phyloP scores from a whole-genome alignment of 64 coral and sea anemone species.

The Cladopsammia gracilis region DNA sequence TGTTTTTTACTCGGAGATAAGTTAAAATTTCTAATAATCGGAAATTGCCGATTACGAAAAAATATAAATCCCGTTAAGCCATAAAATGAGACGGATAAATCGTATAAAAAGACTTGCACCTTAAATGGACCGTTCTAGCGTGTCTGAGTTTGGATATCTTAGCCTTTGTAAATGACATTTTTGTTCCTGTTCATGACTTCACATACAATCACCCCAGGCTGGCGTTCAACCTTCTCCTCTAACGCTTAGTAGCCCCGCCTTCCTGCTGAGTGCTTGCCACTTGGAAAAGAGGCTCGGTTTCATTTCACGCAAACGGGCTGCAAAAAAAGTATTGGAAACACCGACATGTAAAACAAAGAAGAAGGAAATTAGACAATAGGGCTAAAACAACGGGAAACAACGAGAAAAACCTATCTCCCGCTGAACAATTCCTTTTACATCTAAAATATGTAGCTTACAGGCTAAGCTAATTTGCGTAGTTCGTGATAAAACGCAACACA shows the following conservation, averaged over 20 bases:
- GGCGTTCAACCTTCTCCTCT: not conserved
- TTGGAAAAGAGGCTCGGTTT: not conserved
- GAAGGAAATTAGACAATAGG: not conserved
- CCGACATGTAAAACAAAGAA: not conserved
- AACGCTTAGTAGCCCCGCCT: not conserved
- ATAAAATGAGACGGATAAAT: not conserved
- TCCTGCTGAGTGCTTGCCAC: not conserved
- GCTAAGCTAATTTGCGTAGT: not conserved
- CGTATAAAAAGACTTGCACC: not conserved
- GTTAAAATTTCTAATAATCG: not conserved
- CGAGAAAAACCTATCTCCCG: not conserved
- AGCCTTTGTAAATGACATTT: not conserved
- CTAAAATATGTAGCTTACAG: conserved; percentile 16
- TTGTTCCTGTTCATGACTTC: not conserved
- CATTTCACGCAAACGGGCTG: not conserved
- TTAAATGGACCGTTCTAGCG: not conserved
- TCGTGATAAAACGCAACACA: conserved; percentile 39
- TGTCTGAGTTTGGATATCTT: not conserved
- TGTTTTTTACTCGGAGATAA: not conserved
- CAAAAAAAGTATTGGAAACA: not conserved
- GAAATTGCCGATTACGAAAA: conserved; percentile 32
- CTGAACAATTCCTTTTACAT: not conserved
- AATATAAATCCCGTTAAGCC: not conserved
- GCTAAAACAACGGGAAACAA: not conserved
- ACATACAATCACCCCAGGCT: not conserved